Evolutionary conservation across 2,888 invertebrate genomes (phyloP).

Genomic region (Plutella xylostella): DNA sequence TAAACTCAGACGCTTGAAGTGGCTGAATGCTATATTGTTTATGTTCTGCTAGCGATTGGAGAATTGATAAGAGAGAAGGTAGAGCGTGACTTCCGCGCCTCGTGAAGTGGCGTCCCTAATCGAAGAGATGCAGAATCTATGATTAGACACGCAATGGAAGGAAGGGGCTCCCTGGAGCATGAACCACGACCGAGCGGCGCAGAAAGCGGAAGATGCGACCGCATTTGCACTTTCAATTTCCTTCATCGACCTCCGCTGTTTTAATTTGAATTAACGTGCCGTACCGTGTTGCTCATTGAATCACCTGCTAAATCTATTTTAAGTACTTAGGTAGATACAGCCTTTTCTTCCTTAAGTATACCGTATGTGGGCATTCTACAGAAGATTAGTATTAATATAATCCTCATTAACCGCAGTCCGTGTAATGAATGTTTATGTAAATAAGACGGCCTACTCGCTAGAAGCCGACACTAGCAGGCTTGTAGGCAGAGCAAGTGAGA

Average conservation of each 20-base stretch:
- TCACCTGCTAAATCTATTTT: too few species aligned
- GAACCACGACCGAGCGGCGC: conserved; percentile 26
- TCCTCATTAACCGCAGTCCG: too few species aligned
- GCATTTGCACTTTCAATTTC: conserved; percentile 42
- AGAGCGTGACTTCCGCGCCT: background rate
- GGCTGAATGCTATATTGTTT: conserved; percentile 20
- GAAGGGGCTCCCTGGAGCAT: conserved; percentile 15
- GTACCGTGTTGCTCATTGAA: background rate
- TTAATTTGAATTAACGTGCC: background rate
- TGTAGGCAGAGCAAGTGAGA: conserved; percentile 4
- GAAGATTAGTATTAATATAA: too few species aligned
- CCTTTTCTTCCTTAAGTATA: too few species aligned
- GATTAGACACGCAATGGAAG: conserved; percentile 5
- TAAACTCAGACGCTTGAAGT: conserved; percentile 25
- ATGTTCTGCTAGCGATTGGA: too few species aligned
- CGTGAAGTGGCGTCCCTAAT: background rate
- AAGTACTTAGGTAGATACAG: too few species aligned
- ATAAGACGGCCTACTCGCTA: background rate
- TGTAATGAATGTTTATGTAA: too few species aligned
- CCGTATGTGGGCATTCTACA: too few species aligned
- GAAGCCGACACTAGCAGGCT: background rate
- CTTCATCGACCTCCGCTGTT: conserved; percentile 20
- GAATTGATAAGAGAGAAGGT: background rate
- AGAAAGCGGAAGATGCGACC: conserved; percentile 28
- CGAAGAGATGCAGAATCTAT: background rate